Conservation (phyloP, 2,888 invertebrate genomes). For the Yponomeuta malinellus region DNA sequence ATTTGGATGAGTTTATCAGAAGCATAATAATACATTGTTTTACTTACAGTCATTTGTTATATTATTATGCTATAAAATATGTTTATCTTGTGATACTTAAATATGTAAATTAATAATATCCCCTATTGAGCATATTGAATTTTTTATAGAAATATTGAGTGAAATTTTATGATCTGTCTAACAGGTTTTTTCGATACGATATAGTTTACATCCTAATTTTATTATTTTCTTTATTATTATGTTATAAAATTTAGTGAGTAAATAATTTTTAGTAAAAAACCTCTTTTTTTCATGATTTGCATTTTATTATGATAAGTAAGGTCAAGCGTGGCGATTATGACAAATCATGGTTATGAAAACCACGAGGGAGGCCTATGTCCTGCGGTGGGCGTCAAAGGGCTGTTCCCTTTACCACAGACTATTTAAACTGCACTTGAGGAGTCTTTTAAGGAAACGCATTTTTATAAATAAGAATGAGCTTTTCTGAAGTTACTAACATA, state of each 20-base stretch:
- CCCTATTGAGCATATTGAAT: background rate
- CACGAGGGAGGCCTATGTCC: no score
- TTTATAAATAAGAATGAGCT: no score
- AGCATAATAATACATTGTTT: slow-evolving; percentile 1
- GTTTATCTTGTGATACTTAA: slow-evolving; percentile 1
- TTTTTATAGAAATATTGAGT: background rate
- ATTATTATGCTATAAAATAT: background rate
- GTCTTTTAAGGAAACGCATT: no score
- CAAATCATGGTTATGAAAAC: no score
- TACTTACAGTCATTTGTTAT: background rate
- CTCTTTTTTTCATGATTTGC: background rate
- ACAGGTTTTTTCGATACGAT: background rate
- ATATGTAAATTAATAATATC: background rate
- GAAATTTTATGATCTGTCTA: slow-evolving; percentile 1
- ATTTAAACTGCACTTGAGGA: no score
- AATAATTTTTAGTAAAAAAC: background rate
- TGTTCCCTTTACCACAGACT: no score
- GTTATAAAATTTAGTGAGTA: background rate
- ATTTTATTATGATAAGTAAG: no score
- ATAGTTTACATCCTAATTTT: background rate
- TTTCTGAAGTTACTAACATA: no score
- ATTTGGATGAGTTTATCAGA: background rate
- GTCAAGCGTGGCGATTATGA: no score
- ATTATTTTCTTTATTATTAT: background rate
- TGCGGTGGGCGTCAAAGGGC: no score